Conservation (phyloP, 2,888 invertebrate genomes). For the Lucinisca nassula region DNA sequence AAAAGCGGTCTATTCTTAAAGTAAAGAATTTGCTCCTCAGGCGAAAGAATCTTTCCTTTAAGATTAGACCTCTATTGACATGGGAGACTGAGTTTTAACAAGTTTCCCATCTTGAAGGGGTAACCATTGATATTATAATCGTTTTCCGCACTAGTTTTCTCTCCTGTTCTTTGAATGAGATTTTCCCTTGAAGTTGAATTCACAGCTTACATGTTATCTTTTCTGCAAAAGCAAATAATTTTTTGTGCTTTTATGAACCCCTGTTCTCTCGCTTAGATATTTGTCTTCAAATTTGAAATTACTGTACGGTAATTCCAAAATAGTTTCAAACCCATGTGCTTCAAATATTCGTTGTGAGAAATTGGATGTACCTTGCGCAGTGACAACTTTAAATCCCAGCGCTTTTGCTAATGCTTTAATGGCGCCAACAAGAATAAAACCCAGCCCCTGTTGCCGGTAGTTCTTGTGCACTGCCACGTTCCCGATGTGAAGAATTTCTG, state of each 20-base stretch:
- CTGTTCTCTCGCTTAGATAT: not conserved
- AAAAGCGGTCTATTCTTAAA: too few species aligned
- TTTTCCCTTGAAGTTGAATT: too few species aligned
- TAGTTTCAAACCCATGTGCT: not conserved
- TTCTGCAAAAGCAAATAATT: not conserved
- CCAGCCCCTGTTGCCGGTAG: not conserved
- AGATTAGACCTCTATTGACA: too few species aligned
- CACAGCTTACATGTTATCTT: too few species aligned
- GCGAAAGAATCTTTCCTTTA: too few species aligned
- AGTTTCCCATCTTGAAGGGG: too few species aligned
- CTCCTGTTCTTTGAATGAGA: too few species aligned
- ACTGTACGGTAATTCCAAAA: not conserved
- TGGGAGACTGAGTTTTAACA: too few species aligned
- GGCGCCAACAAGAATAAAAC: not conserved
- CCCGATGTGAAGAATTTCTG: not conserved
- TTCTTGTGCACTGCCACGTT: not conserved
- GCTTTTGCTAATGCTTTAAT: not conserved
- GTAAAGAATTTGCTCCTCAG: too few species aligned
- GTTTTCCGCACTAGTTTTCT: too few species aligned
- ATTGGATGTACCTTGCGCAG: not conserved
- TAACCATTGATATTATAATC: too few species aligned
- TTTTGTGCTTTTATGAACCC: not conserved
- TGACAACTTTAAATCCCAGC: not conserved
- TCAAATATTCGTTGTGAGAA: not conserved
- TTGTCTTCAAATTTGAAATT: not conserved